Base-by-base conservation (phyloP, 2,113 vertebrate genomes). In the Jaculus jaculus region DNA sequence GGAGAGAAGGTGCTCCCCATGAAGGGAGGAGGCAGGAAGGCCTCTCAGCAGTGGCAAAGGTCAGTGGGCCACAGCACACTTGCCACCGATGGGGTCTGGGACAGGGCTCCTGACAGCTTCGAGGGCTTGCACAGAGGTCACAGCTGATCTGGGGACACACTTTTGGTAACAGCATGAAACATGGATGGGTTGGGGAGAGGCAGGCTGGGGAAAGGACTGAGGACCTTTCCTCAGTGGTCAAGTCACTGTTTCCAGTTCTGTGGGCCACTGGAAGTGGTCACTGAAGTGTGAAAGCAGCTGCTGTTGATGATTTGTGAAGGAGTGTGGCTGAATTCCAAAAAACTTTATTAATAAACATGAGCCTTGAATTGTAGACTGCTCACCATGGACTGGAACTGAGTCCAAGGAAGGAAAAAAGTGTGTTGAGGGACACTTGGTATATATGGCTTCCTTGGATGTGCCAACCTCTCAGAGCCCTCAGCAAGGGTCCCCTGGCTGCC, bases 231-330 rank as follows among this genome's bases (percentile, higher is more conserved):
- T 17, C 11, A 10, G 9, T 1, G 10, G 37, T 26, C 39, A 2
- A 2, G 47, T 39, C 10, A 3, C 21, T 1, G 3, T 42, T 28
- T 34, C 24, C 1, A 30, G 84, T 5, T 74, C 26, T 18, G 21
- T 8, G 17, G 58, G 37, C 60, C n/a, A 60, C 47, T 0, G 0
- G 3, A 23, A 20, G 23, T 79, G 5, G 15, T 8, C 10, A 24
- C 32, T 21, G n/a, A 18, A 68, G 21, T 9, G 2, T 3, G 13
- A 42, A 30, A 16, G 42, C 34, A 60, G 54, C 34, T 20, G 11
- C 5, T 9, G 7, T 1, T 5, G 17, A n/a, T 1, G 8, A 16
- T 3, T 11, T 0, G 0, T 30, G 5, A 30, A 20, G 2, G 32
- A 24, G 23, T 0, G 5, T 11, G n/a, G 39, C 26, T 0, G 1